Conservation (phyloP, 2,888 invertebrate genomes). For the Dryomyza anilis region DNA sequence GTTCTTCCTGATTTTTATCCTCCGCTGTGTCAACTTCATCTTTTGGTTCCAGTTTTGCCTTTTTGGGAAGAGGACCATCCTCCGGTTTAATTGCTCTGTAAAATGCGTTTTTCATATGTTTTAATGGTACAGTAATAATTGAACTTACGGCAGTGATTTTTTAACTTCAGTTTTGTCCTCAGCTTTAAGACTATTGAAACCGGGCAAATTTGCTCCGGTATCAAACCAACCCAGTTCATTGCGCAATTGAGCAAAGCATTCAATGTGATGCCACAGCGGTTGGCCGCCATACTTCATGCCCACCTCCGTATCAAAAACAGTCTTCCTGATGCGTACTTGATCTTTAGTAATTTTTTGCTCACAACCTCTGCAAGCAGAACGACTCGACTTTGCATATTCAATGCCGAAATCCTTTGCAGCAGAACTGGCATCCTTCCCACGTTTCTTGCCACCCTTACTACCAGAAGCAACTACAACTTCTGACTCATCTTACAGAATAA, state of each 20-base stretch:
- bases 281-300: slow-evolving; percentile 83
- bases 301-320: slow-evolving; percentile 79
- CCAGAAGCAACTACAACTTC: background rate
- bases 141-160: slow-evolving; percentile 69
- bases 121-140: too few species aligned
- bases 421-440: slow-evolving; percentile 58
- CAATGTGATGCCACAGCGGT: slow-evolving; percentile 88
- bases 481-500: too few species aligned
- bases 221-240: slow-evolving; percentile 76
- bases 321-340: slow-evolving; percentile 79
- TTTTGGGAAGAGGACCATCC: slow-evolving; percentile 70
- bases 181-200: slow-evolving; percentile 71
- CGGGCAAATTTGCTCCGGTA: slow-evolving; percentile 76
- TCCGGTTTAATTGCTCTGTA: slow-evolving; percentile 60
- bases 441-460: slow-evolving; percentile 62
- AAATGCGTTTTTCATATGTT: too few species aligned
- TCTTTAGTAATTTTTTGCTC: slow-evolving; percentile 80
- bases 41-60: slow-evolving; percentile 70
- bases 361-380: slow-evolving; percentile 82
- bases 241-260: slow-evolving; percentile 81
- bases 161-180: slow-evolving; percentile 74
- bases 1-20: slow-evolving; percentile 68
- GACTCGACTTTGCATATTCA: slow-evolving; percentile 85
- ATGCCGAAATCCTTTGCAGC: slow-evolving; percentile 71
- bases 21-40: slow-evolving; percentile 64